phyloP scores from a whole-genome alignment of 1,140 invertebrate species.

The Eumeta japonica region DNA sequence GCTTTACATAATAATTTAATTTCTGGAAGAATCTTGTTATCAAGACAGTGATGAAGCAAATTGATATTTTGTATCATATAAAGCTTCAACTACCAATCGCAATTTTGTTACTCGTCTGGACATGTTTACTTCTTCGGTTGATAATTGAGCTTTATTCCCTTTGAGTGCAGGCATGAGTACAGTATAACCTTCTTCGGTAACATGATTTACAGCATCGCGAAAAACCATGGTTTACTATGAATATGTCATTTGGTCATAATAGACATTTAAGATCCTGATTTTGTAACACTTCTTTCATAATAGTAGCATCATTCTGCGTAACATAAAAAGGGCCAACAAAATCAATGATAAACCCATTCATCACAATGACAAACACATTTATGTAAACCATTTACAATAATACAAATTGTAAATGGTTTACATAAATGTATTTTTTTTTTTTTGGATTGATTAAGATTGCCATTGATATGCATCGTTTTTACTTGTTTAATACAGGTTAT shows the following conservation, averaged over 20 bases:
- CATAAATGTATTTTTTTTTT: slow-evolving; percentile 20
- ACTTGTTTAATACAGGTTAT: slow-evolving; percentile 27
- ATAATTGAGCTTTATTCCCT: slow-evolving; percentile 22
- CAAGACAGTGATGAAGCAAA: slow-evolving; percentile 18
- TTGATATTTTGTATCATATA: slow-evolving; percentile 27
- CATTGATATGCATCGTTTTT: too few species aligned
- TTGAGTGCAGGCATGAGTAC: slow-evolving; percentile 28
- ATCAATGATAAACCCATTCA: slow-evolving; percentile 5
- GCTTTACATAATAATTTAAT: slow-evolving; percentile 10
- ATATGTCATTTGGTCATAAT: slow-evolving; percentile 17
- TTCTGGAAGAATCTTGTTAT: slow-evolving; percentile 21
- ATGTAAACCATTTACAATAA: too few species aligned
- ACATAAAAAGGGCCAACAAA: slow-evolving; percentile 14
- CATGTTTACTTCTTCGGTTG: slow-evolving; percentile 26
- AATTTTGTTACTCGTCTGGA: slow-evolving; percentile 32
- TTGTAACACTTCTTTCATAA: too few species aligned
- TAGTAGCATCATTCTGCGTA: slow-evolving; percentile 22
- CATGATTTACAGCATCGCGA: slow-evolving; percentile 15
- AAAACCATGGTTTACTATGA: slow-evolving; percentile 27
- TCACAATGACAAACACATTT: too few species aligned
- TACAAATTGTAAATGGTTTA: too few species aligned
- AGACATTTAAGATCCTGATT: too few species aligned
- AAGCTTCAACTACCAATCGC: slow-evolving; percentile 34
- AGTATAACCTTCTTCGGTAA: slow-evolving; percentile 12
- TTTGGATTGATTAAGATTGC: slow-evolving; percentile 22